These are phyloP conservation scores for Byasa hedistus DNA, from an alignment of 2,888 invertebrate species.

Conservation along the genomic window DNA sequence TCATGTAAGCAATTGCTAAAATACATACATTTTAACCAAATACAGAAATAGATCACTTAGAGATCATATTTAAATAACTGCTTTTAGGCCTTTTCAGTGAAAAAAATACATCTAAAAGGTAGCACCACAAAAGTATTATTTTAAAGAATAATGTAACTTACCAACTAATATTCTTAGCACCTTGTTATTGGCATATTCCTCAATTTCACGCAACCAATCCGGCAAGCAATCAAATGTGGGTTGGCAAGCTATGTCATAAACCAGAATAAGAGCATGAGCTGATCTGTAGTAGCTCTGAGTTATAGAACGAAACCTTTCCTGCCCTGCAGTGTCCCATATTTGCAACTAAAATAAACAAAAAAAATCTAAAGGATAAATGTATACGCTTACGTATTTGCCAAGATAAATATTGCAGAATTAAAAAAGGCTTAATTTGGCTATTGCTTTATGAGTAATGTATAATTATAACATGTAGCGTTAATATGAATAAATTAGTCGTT, in stretches of 20 bases:
- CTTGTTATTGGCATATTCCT: conserved; percentile 97
- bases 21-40: no score
- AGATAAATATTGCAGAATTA: no score
- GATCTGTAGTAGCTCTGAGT: conserved; percentile 99
- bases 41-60: no score
- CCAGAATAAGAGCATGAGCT: conserved; percentile 97
- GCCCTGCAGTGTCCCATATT: conserved; percentile 99
- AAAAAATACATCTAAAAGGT: no score
- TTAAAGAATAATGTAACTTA: conserved; percentile 58
- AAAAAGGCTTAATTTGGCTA: no score
- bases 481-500: conserved; percentile 21
- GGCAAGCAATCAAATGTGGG: conserved; percentile 98
- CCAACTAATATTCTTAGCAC: conserved; percentile 96
- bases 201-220: conserved; percentile 98
- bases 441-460: not conserved
- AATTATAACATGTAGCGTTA: not conserved
- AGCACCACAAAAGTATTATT: no score
- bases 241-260: conserved; percentile 98
- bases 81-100: no score
- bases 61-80: no score
- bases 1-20: no score
- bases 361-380: not conserved
- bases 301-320: conserved; percentile 97
- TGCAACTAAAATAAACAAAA: conserved; percentile 85
- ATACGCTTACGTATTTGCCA: no score